Conservation (phyloP, 2,797 vertebrate species). For the Esox masquinongy region DNA sequence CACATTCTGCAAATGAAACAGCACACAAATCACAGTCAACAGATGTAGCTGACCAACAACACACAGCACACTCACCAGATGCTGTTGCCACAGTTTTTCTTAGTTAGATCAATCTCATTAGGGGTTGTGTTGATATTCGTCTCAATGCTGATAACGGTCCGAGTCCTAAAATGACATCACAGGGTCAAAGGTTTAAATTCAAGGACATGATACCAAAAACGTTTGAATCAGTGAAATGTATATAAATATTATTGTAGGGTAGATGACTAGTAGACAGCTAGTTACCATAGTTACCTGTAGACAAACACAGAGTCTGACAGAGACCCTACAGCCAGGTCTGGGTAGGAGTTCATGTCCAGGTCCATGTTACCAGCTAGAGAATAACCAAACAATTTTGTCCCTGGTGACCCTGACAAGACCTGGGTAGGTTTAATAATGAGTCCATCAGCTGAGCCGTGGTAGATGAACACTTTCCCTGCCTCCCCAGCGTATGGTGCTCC, state of each 20-base stretch:
- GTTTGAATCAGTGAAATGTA: background rate
- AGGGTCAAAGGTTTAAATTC: background rate
- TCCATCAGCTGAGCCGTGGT: slow-evolving; percentile 80
- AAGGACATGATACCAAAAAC: background rate
- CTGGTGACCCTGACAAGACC: slow-evolving; percentile 75
- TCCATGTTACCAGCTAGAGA: slow-evolving; percentile 96
- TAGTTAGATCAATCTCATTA: slow-evolving; percentile 81
- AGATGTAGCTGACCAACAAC: slow-evolving; percentile 42
- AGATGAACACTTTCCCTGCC: slow-evolving; percentile 86
- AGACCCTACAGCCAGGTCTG: slow-evolving; percentile 92
- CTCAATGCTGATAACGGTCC: slow-evolving; percentile 86
- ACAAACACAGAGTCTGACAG: slow-evolving; percentile 89
- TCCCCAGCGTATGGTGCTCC: slow-evolving; percentile 83
- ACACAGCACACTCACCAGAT: slow-evolving; percentile 66
- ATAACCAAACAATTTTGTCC: slow-evolving; percentile 84
- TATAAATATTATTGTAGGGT: background rate
- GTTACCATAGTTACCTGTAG: slow-evolving; percentile 78
- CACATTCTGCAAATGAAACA: background rate
- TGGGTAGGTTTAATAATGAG: slow-evolving; percentile 77
- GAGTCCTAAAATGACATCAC: slow-evolving; percentile 71
- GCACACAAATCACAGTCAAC: slow-evolving; percentile 52
- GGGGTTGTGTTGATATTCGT: slow-evolving; percentile 83
- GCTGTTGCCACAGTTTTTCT: slow-evolving; percentile 70
- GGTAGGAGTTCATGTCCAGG: slow-evolving; percentile 90
- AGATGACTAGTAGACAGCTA: background rate